Conservation (phyloP, 2,113 vertebrate genomes). For the Actenoides hombroni region DNA sequence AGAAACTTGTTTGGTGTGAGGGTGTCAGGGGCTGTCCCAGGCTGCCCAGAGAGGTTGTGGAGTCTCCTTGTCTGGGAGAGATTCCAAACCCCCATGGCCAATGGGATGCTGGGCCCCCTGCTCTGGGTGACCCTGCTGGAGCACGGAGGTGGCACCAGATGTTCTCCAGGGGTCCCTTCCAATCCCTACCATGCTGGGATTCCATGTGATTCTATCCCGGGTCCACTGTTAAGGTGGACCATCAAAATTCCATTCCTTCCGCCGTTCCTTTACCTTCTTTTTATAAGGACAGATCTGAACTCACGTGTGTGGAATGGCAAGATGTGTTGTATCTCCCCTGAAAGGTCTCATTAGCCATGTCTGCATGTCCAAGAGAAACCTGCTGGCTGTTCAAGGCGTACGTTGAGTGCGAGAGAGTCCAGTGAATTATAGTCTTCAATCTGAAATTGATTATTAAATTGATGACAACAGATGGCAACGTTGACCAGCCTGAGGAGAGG, state of each 20-base stretch:
- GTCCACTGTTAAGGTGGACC: no score
- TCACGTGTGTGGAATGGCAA: no score
- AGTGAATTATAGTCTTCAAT: not conserved
- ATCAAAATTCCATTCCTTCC: no score
- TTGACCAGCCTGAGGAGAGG: constrained; percentile 5
- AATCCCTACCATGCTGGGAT: not conserved
- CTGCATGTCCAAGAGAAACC: not conserved
- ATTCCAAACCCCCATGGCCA: not conserved
- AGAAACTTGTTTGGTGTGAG: not conserved
- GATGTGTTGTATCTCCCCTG: no score
- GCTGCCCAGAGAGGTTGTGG: not conserved
- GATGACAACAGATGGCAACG: not conserved
- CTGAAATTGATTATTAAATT: constrained; percentile 32
- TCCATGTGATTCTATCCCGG: not conserved
- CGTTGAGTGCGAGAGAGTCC: no score
- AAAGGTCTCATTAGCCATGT: no score
- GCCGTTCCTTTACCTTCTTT: no score
- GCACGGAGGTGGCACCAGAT: not conserved
- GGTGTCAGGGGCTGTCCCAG: not conserved
- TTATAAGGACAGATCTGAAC: no score
- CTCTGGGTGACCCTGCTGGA: not conserved
- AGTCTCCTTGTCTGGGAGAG: not conserved
- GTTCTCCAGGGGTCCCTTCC: not conserved
- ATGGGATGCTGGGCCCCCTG: not conserved
- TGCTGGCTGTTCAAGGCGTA: not conserved